These are phyloP conservation scores for Sebastes diaconus DNA, from an alignment of 2,797 vertebrate species.

Conservation along the genomic window DNA sequence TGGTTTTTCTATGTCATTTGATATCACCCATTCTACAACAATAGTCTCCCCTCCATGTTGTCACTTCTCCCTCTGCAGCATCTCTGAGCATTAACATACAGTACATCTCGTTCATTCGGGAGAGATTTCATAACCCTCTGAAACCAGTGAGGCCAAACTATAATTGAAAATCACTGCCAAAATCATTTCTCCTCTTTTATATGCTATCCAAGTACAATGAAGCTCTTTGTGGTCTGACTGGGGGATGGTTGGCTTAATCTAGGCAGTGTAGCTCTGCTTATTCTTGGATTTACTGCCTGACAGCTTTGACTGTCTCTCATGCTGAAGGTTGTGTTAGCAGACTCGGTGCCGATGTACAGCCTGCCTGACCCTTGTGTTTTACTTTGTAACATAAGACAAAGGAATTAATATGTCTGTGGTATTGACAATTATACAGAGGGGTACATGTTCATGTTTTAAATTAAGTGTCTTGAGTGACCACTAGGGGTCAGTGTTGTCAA, in stretches of 20 bases:
- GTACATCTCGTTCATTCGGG: neutral
- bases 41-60: neutral
- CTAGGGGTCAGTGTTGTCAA: constrained; percentile 76
- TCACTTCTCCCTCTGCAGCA: neutral
- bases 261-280: constrained; percentile 43
- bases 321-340: constrained; percentile 24
- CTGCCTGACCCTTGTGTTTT: constrained; percentile 36
- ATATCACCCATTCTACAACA: neutral
- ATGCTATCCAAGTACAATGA: constrained; percentile 67
- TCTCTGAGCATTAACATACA: constrained; percentile 5
- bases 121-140: constrained; percentile 40
- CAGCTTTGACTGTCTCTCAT: constrained; percentile 32
- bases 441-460: neutral
- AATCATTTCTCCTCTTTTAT: constrained; percentile 61
- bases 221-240: constrained; percentile 67
- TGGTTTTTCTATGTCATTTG: neutral
- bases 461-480: constrained; percentile 36
- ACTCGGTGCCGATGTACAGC: constrained; percentile 6
- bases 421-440: constrained; percentile 24
- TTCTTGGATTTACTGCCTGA: constrained; percentile 57
- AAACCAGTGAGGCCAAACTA: constrained; percentile 29
- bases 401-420: constrained; percentile 32
- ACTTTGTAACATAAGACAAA: constrained; percentile 37
- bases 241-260: constrained; percentile 67
- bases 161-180: constrained; percentile 58